Conservation (phyloP, 1,140 invertebrate genomes). For the Dinothrombium tinctorium region DNA sequence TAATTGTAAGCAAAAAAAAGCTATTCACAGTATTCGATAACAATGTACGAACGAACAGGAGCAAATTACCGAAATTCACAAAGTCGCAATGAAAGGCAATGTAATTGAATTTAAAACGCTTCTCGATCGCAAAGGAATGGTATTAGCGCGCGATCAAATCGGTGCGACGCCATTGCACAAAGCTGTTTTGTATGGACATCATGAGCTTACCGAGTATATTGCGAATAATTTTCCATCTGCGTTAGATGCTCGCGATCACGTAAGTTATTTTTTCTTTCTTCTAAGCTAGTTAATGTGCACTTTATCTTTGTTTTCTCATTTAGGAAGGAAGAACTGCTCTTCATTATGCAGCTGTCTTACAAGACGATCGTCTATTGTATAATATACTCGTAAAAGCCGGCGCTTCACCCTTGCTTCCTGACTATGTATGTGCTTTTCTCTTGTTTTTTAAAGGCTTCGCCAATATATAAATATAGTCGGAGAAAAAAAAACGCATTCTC, state of each 20-base stretch:
- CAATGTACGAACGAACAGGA: no score
- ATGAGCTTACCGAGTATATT: slow-evolving; percentile 43
- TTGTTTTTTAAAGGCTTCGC: no score
- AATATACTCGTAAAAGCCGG: slow-evolving; percentile 36
- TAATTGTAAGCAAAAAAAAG: slow-evolving; percentile 13
- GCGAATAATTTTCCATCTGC: slow-evolving; percentile 14
- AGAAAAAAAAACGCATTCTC: no score
- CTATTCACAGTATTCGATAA: no score
- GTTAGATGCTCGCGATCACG: slow-evolving; percentile 14
- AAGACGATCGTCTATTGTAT: slow-evolving; percentile 33
- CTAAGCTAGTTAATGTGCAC: neutral
- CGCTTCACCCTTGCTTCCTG: slow-evolving; percentile 35
- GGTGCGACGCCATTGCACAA: slow-evolving; percentile 78
- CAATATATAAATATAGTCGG: no score
- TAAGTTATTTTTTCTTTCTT: slow-evolving; percentile 7
- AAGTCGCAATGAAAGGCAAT: slow-evolving; percentile 58
- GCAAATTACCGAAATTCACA: slow-evolving; percentile 23
- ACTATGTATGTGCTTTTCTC: slow-evolving; percentile 27
- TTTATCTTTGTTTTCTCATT: neutral
- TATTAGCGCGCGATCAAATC: slow-evolving; percentile 54
- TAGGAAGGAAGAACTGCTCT: slow-evolving; percentile 49
- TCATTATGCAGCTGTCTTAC: slow-evolving; percentile 46
- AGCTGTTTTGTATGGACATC: slow-evolving; percentile 69
- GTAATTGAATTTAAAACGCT: slow-evolving; percentile 56
- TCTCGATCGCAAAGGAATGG: slow-evolving; percentile 69